Evolutionary conservation across 37 sponge, comb jelly and placozoan genomes (phyloP).

Genomic region (Corticium candelabrum): DNA sequence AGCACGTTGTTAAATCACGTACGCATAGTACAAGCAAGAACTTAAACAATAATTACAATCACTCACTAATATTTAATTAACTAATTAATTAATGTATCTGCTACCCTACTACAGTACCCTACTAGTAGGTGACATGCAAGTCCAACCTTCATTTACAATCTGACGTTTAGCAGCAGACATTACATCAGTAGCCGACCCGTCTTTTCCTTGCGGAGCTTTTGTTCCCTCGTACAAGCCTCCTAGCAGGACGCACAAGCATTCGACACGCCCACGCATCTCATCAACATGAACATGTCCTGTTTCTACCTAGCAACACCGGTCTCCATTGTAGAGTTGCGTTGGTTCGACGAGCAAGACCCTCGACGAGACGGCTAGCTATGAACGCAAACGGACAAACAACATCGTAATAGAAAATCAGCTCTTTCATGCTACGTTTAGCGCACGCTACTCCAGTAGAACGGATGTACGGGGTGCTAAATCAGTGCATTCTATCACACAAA

Average conservation of each 20-base stretch:
- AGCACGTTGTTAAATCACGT: too few species aligned
- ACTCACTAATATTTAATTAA: too few species aligned
- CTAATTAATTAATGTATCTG: too few species aligned
- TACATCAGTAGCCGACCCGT: constrained; percentile 68
- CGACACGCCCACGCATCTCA: not conserved
- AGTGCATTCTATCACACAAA: too few species aligned
- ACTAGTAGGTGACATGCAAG: too few species aligned
- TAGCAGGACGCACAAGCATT: constrained; percentile 1
- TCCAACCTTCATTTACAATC: constrained; percentile 31
- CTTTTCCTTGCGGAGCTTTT: constrained; percentile 69
- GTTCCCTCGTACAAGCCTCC: constrained; percentile 74
- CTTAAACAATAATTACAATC: too few species aligned
- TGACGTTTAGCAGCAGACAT: constrained; percentile 58
- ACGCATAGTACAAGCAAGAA: too few species aligned
- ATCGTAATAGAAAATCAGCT: constrained; percentile 72
- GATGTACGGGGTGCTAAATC: too few species aligned
- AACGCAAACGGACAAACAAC: constrained; percentile 93
- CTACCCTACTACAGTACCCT: too few species aligned
- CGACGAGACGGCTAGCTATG: constrained; percentile 64
- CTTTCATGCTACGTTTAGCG: constrained; percentile 29
- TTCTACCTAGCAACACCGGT: constrained; percentile 75
- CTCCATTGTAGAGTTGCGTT: constrained; percentile 53
- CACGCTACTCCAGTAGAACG: not conserved
- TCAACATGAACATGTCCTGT: too few species aligned
- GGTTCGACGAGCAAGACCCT: constrained; percentile 26